These are phyloP conservation scores for Trichosurus vulpecula DNA, from an alignment of 2,797 vertebrate genomes.

Conservation along the genomic window DNA sequence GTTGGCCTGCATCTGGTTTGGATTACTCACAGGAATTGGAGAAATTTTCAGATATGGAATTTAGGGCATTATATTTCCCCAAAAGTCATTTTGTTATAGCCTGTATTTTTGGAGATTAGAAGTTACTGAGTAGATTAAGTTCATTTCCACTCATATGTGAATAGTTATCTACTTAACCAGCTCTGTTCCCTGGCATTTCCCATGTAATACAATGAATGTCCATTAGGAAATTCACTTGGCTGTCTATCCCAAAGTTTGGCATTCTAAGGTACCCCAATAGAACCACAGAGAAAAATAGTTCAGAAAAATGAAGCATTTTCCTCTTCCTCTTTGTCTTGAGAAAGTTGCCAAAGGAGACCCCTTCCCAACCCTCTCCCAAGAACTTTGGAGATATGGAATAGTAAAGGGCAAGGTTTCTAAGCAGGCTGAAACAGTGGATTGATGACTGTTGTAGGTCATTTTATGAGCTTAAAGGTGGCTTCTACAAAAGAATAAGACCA, in stretches of 20 bases:
- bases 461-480: background rate
- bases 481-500: background rate
- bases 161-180: conserved; percentile 3
- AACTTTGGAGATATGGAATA: background rate
- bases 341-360: background rate
- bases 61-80: background rate
- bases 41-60: background rate
- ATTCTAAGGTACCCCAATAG: background rate
- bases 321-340: background rate
- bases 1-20: background rate
- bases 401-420: background rate
- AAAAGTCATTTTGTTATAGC: conserved; percentile 31
- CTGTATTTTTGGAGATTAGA: conserved; percentile 51
- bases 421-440: background rate
- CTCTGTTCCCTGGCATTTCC: background rate
- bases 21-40: conserved; percentile 5
- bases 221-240: background rate
- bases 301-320: background rate
- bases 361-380: background rate
- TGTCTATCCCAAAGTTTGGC: background rate
- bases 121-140: conserved; percentile 28
- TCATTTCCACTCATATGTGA: conserved; percentile 42
- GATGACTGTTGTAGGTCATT: background rate
- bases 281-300: background rate
- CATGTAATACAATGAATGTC: background rate